Conservation (phyloP, 2,797 vertebrate species). For the Anguilla anguilla region DNA sequence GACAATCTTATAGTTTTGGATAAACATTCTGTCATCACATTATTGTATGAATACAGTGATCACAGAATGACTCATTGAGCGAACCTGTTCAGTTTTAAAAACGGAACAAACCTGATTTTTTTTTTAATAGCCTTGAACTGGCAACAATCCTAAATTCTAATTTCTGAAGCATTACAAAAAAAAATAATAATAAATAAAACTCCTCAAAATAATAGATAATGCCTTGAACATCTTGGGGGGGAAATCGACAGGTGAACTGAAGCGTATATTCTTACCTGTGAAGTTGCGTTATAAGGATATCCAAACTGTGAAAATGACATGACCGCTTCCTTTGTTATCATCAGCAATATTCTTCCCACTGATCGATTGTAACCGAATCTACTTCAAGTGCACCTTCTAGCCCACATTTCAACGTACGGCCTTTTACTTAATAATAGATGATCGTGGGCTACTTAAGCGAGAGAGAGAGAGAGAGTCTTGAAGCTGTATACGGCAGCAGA, state of each 20-base stretch:
- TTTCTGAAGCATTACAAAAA: background rate
- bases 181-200: slow-evolving; percentile 25
- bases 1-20: background rate
- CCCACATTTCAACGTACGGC: slow-evolving; percentile 85
- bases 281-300: slow-evolving; percentile 92
- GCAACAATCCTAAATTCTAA: background rate
- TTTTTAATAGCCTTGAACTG: background rate
- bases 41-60: background rate
- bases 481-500: slow-evolving; percentile 76
- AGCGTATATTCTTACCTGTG: slow-evolving; percentile 84
- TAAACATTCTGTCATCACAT: background rate
- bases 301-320: slow-evolving; percentile 99
- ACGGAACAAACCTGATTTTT: background rate
- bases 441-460: slow-evolving; percentile 79
- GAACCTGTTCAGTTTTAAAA: background rate
- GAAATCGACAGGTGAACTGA: slow-evolving; percentile 27
- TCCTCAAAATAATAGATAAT: background rate
- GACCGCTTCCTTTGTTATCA: slow-evolving; percentile 87
- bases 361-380: slow-evolving; percentile 87
- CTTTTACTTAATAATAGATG: slow-evolving; percentile 89
- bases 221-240: background rate
- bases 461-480: slow-evolving; percentile 73
- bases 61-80: background rate
- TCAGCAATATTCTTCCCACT: slow-evolving; percentile 85
- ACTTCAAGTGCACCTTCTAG: slow-evolving; percentile 84